Evolutionary conservation across 2,797 vertebrate species (phyloP).

Genomic region (Girardinus metallicus): DNA sequence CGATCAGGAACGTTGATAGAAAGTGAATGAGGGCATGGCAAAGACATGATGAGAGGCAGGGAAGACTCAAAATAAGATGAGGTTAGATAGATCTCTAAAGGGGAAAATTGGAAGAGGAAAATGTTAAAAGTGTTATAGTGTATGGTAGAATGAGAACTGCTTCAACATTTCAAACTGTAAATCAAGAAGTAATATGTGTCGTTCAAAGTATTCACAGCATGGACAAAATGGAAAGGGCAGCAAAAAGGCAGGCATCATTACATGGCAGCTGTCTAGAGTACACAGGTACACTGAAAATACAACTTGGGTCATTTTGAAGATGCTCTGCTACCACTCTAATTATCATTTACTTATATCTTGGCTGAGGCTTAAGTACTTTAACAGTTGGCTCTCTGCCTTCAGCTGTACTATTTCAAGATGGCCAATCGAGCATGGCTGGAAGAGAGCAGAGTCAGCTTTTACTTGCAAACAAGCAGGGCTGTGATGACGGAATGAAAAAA

Average conservation of each 20-base stretch:
- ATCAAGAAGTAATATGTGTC: constrained; percentile 8
- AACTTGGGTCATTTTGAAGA: constrained; percentile 25
- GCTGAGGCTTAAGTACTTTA: constrained; percentile 29
- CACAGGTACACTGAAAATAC: constrained; percentile 25
- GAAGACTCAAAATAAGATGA: constrained; percentile 30
- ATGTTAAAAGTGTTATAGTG: constrained; percentile 19
- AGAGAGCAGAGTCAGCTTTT: constrained; percentile 68
- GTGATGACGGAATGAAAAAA: constrained; percentile 45
- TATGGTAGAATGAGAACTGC: constrained; percentile 21
- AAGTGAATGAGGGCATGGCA: constrained; percentile 26
- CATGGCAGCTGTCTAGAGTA: constrained; percentile 22
- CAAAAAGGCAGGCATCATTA: constrained; percentile 18
- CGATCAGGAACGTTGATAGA: constrained; percentile 20
- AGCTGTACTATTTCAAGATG: constrained; percentile 50
- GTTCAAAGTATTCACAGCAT: constrained; percentile 13
- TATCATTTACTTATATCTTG: constrained; percentile 61
- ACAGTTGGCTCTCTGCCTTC: constrained; percentile 59
- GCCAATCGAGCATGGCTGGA: constrained; percentile 27
- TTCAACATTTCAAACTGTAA: constrained; percentile 14
- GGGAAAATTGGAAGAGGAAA: constrained; percentile 22
- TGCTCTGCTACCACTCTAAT: constrained; percentile 53
- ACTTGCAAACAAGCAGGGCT: constrained; percentile 42
- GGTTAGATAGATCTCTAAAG: constrained; percentile 35
- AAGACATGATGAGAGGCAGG: constrained; percentile 26
- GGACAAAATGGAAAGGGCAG: neutral